Base-by-base conservation (phyloP, 2,888 invertebrate species). In the Eudasyphora cyanicolor region DNA sequence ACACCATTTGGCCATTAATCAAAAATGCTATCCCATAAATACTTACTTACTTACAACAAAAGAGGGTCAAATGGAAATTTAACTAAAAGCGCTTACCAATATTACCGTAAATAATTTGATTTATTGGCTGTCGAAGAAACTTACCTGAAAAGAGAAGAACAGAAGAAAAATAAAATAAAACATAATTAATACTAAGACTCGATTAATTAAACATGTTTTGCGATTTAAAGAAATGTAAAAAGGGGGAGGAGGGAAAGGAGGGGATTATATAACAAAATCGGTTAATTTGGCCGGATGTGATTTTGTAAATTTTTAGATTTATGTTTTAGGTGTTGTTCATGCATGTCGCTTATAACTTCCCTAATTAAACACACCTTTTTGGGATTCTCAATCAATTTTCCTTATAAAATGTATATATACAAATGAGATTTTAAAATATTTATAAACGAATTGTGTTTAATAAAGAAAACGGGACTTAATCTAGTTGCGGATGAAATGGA, bases 111-210 rank as follows among this genome's bases (percentile, higher is more conserved):
- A 24, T 38, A 67, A 67, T 67, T 67, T 2, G 6, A 24, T 67
- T 67, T 42, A 42, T 14, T 24, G n/a, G 0, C 1, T 64, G 67
- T 12, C 38, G n/a, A n/a, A 0, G 64, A 38, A 27, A 67, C 67
- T 67, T 67, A 67, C 67, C 67, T 67, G 42, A 42, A 67, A 67
- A 42, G 67, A 67, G 57, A 67, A 42, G 42, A 24, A 21, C 21
- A 24, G 2, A 7, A 32, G 32, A 60, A n/a, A n/a, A n/a, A n/a
- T n/a, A n/a, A n/a, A n/a, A 7, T 35, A 49, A 51, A 51, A 32
- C 12, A 14, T 17, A 35, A 67, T 67, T 67, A 67, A 21, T 67
- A 24, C 19, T 38, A 17, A 64, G 51, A 10, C 2, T 1, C 45
- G 3, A 2, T 45, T 45, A 14, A 45, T 12, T 45, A 45, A n/a